Base-by-base conservation (phyloP, 53 echinoderm and acorn worm species). In the Echinarachnius parma region DNA sequence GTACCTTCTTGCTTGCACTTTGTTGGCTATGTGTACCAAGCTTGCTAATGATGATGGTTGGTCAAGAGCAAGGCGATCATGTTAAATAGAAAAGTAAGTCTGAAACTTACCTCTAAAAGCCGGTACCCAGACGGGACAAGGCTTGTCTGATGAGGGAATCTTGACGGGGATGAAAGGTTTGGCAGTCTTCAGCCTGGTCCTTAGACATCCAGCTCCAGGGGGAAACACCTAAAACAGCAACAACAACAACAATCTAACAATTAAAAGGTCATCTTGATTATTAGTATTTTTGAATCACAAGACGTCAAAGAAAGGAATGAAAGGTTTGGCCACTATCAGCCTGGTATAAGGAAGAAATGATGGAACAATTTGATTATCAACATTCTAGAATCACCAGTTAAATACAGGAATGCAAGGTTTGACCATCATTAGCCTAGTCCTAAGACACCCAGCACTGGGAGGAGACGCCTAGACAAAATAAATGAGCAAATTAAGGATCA, bases 121-220 rank as follows among this genome's bases (percentile, higher is more conserved):
- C 20, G 98, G 91, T 5, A 88, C 76, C 91, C 91, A 98, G 0
- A 81, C 79, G 28, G 94, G 87, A 64, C 90, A 84, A 24, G 66
- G 75, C 20, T 81, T 58, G 21, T 74, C 78, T 10, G 69, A 27
- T 4, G 81, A 84, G 0, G 94, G 94, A 0, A 84, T 47, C 64
- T 81, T 81, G 25, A 90, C 75, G 1, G 74, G 69, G 10, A 66
- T 26, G 1, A 24, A 16, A 15, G 37, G 14, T 39, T 37, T 56
- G 24, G 57, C 35, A 10, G 50, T 69, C 33, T 53, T 49, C 21
- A 69, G 30, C 18, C 39, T 56, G 21, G 27, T 34, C 0, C 24
- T 5, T 39, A 57, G 74, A 54, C 55, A 72, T 8, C 74, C 74
- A 7, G 74, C 25, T 33, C 16, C 27, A 4, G 74, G 74, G 9